phyloP scores from a whole-genome alignment of 1,140 invertebrate species.

The Hormaphis cornu region DNA sequence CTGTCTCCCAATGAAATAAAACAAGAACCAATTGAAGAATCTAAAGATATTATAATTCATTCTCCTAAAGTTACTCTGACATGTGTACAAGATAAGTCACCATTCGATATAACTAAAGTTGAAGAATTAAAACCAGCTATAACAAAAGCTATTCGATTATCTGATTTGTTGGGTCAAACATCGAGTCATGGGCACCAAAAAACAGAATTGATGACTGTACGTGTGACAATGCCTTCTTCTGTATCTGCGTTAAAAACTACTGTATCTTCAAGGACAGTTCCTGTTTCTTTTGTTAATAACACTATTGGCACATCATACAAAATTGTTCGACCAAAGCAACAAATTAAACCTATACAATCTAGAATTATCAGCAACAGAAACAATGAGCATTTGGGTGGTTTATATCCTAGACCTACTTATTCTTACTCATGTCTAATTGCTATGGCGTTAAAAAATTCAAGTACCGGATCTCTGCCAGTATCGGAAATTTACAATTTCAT shows the following conservation, averaged over 20 bases:
- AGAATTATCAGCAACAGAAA: neutral
- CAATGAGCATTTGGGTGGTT: conserved; percentile 36
- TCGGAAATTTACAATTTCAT: conserved; percentile 98
- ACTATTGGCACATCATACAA: conserved; percentile 4
- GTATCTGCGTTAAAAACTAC: conserved; percentile 13
- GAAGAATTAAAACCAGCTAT: conserved; percentile 45
- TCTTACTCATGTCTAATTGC: conserved; percentile 96
- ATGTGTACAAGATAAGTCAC: conserved; percentile 16
- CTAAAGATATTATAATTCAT: neutral
- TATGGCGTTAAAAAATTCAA: conserved; percentile 92
- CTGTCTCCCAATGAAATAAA: no score
- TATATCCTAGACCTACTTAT: conserved; percentile 91
- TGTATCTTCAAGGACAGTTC: conserved; percentile 23
- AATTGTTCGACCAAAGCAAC: conserved; percentile 13
- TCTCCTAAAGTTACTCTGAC: conserved; percentile 36
- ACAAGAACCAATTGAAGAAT: conserved; percentile 31
- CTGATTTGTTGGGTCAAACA: conserved; percentile 36
- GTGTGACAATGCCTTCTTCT: conserved; percentile 41
- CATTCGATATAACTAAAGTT: conserved; percentile 37
- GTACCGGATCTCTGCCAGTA: conserved; percentile 85
- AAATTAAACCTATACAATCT: conserved; percentile 29
- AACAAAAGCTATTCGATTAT: conserved; percentile 43
- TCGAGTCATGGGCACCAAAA: conserved; percentile 39
- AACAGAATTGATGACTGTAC: conserved; percentile 45
- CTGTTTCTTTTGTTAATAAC: conserved; percentile 27